phyloP scores from a whole-genome alignment of 2,888 invertebrate species.

The Pseudococcus longispinus region DNA sequence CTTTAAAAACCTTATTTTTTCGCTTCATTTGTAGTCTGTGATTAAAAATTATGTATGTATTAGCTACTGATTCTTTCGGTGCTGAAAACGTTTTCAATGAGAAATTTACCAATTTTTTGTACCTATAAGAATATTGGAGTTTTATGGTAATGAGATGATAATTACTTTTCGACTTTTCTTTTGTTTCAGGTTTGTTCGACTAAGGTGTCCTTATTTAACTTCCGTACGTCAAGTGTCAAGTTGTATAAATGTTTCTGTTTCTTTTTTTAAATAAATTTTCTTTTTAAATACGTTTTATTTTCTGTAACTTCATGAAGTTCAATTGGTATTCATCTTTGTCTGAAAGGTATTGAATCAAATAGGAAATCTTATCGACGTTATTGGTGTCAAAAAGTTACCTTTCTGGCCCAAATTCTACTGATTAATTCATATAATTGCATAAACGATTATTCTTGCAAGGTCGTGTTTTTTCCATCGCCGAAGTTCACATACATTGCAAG shows the following conservation, averaged over 20 bases:
- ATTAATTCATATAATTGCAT: no score
- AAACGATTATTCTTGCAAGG: no score
- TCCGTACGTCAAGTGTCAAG: neutral
- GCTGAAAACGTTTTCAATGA: neutral
- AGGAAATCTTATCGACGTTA: no score
- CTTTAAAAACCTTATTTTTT: neutral
- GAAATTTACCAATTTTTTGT: neutral
- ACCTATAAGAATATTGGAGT: neutral
- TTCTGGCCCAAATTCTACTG: no score
- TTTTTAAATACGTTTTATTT: neutral
- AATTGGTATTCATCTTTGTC: neutral
- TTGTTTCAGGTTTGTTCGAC: conserved; percentile 78
- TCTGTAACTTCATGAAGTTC: neutral
- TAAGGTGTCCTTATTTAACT: conserved; percentile 63
- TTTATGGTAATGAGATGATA: neutral
- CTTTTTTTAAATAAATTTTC: neutral
- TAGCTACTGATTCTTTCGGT: conserved; percentile 10
- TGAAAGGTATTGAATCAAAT: neutral
- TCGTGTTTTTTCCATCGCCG: no score
- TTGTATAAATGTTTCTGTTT: neutral
- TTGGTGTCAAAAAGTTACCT: no score
- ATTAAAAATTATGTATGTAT: conserved; percentile 1
- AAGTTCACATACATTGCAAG: no score
- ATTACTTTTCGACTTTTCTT: conserved; percentile 60
- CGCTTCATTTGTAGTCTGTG: neutral